Evolutionary conservation across 1,140 invertebrate species (phyloP), one percentile per base, ranked within the genome.

Genomic region (Hydropsyche tenuis): DNA sequence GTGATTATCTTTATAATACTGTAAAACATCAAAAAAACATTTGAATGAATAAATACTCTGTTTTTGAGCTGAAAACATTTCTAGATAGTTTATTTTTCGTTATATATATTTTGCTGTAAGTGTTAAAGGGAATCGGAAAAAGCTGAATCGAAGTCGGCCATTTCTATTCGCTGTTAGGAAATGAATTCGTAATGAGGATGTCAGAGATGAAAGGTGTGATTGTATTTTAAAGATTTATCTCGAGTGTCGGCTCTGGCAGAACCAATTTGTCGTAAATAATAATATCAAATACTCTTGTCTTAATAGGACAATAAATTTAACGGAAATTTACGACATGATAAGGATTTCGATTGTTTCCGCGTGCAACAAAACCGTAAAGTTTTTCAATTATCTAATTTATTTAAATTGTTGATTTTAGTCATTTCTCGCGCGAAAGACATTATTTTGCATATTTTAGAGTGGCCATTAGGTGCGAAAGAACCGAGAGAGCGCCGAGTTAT

Each of bases 141-240:
- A 16, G 48, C 48, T 16, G 48, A 16, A 18, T 53, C 48, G n/a
- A 16, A 53, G 16, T 53, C 48, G 48, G 18, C 48, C 48, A 20
- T 20, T 53, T n/a, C 48, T 53, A 53, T 53, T 53, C 48, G 20
- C 48, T 20, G 16, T 53, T 53, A 18, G 48, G 16, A 53, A 53
- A 53, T 53, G 48, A 53, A 53, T 53, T 53, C 48, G 48, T 53
- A 53, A 53, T 53, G 48, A 53, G 48, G 20, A 20, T 20, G 48
- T 53, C 48, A 53, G 16, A 53, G 48, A 53, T 53, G 48, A 53
- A 53, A 18, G 48, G 48, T 53, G 48, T 53, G 48, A 53, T 53
- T 53, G 48, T 53, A 53, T 53, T 53, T 53, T 53, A 53, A 53
- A 53, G 48, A 53, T 53, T 53, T 53, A 53, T 53, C 48, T 53